Conservation (phyloP, 2,888 invertebrate genomes). For the Anagyrus pseudococci region DNA sequence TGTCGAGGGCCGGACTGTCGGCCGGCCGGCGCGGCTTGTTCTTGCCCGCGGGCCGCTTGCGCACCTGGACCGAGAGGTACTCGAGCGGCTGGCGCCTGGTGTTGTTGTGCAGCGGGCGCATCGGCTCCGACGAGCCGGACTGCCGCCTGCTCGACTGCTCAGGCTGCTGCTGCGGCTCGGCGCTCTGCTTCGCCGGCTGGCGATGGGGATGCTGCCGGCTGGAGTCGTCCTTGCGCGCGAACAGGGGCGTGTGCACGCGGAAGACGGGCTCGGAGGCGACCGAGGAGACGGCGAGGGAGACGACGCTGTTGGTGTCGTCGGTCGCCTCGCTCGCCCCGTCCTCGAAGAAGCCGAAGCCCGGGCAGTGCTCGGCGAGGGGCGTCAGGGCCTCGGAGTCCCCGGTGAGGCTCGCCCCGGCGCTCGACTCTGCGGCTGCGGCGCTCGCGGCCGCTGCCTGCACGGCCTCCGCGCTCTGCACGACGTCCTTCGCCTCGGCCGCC, state of each 20-base stretch:
- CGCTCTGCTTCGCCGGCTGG: background rate
- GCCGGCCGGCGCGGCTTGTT: conserved; percentile 38
- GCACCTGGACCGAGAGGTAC: conserved; percentile 71
- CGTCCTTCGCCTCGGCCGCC: conserved; percentile 81
- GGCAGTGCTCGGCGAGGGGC: conserved; percentile 5
- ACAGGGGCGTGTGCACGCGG: conserved; percentile 45
- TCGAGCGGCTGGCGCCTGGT: conserved; percentile 76
- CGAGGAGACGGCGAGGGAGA: conserved; percentile 76
- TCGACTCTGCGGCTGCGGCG: too few species aligned
- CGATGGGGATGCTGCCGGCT: conserved; percentile 9
- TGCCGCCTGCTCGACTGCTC: too few species aligned
- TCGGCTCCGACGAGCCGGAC: too few species aligned
- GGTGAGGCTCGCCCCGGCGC: conserved; percentile 76
- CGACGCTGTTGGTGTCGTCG: conserved; percentile 77
- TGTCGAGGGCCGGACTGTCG: conserved; percentile 37
- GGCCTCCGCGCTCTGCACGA: too few species aligned
- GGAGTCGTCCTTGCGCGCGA: conserved; percentile 4
- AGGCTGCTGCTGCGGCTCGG: conserved; percentile 19
- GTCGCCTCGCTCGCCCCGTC: conserved; percentile 71
- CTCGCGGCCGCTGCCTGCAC: too few species aligned
- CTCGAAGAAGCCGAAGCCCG: conserved; percentile 56
- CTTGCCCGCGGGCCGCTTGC: conserved; percentile 64
- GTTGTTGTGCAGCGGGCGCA: conserved; percentile 64
- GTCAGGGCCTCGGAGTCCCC: conserved; percentile 66
- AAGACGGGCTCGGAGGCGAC: conserved; percentile 57